Evolutionary conservation across 2,888 invertebrate genomes (phyloP).

Genomic region (Bombyx huttoni): DNA sequence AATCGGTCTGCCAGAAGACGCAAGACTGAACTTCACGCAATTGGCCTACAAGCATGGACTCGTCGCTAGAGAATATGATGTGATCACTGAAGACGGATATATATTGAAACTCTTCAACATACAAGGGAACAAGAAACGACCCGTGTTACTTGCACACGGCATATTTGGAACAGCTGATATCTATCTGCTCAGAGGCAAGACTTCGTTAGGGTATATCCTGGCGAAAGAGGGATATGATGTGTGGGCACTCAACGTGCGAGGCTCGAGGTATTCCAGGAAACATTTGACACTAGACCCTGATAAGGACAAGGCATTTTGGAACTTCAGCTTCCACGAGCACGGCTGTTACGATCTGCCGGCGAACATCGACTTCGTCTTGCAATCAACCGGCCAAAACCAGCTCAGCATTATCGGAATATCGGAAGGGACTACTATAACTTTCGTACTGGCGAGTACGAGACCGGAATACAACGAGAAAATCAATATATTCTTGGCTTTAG

Average conservation of each 20-base stretch:
- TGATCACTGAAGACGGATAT: conserved; percentile 28
- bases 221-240: conserved; percentile 64
- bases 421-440: conserved; percentile 70
- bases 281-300: conserved; percentile 53
- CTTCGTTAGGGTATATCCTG: conserved; percentile 28
- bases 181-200: conserved; percentile 25
- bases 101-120: conserved; percentile 28
- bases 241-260: conserved; percentile 58
- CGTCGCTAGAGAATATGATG: conserved; percentile 18
- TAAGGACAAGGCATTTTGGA: conserved; percentile 49
- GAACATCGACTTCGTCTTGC: conserved; percentile 44
- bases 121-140: conserved; percentile 15
- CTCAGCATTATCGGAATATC: conserved; percentile 78
- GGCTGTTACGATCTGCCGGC: conserved; percentile 78
- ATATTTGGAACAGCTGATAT: conserved; percentile 25
- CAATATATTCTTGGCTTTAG: conserved; percentile 17
- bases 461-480: conserved; percentile 71
- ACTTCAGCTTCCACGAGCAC: conserved; percentile 77
- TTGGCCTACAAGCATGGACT: conserved; percentile 26
- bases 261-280: conserved; percentile 70
- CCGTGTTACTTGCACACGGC: conserved; percentile 29
- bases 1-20: conserved; percentile 16
- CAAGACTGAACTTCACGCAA: conserved; percentile 19
- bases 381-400: conserved; percentile 54
- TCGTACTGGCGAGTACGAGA: conserved; percentile 49